These are phyloP conservation scores for Corythoichthys haematopterus DNA, from an alignment of 2,113 vertebrate genomes.

Conservation along the genomic window DNA sequence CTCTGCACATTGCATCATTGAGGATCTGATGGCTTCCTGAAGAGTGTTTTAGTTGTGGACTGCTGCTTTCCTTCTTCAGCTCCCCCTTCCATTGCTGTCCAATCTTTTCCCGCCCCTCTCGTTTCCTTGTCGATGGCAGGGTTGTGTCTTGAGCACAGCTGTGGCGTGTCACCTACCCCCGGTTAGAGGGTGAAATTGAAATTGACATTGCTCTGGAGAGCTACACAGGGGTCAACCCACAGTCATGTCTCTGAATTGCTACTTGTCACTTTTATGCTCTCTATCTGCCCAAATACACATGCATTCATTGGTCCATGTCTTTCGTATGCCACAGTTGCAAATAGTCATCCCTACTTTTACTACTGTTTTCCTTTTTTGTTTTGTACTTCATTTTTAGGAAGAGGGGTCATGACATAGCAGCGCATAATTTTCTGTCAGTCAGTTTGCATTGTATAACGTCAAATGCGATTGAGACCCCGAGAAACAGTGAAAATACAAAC, in stretches of 20 bases:
- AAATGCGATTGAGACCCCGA: too few relatives aligned
- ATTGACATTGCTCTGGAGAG: constrained; percentile 46
- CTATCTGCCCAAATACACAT: constrained; percentile 4
- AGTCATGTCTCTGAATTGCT: constrained; percentile 48
- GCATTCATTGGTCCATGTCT: not conserved
- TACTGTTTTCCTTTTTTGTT: not conserved
- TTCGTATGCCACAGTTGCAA: not conserved
- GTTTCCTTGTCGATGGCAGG: not conserved
- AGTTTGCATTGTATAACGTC: not conserved
- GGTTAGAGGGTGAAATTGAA: constrained; percentile 42
- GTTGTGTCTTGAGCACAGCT: constrained; percentile 16
- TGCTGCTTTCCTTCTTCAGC: not conserved
- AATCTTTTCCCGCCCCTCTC: not conserved
- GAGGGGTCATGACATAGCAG: not conserved
- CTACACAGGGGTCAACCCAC: constrained; percentile 44
- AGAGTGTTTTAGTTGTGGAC: not conserved
- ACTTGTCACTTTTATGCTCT: constrained; percentile 18
- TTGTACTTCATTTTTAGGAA: not conserved
- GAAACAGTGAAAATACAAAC: not conserved
- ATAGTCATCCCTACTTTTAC: not conserved
- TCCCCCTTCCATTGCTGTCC: not conserved
- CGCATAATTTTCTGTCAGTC: not conserved
- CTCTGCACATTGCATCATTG: constrained; percentile 9
- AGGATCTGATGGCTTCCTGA: constrained; percentile 4
- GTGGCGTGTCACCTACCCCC: constrained; percentile 26